These are phyloP conservation scores for Microcebus jonahi DNA, from an alignment of 2,113 vertebrate genomes.

Conservation along the genomic window DNA sequence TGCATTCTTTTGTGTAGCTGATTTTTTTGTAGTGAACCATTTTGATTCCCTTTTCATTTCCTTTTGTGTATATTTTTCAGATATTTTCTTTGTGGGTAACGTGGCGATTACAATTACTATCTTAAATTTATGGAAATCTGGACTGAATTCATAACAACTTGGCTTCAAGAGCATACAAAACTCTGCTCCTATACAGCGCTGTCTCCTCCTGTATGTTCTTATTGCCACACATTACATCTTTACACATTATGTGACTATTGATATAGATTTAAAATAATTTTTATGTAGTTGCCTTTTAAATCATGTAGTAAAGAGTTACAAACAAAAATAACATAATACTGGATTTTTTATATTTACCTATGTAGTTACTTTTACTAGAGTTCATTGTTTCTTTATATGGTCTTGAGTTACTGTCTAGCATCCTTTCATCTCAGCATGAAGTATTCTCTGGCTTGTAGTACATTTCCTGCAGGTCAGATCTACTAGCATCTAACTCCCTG, in stretches of 20 bases:
- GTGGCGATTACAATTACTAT: neutral
- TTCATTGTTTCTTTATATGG: neutral
- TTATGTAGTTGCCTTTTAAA: neutral
- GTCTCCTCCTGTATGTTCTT: neutral
- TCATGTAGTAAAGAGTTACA: neutral
- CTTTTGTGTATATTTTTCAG: neutral
- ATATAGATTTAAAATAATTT: neutral
- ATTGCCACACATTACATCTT: neutral
- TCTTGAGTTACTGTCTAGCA: neutral
- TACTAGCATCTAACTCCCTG: neutral
- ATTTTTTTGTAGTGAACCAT: neutral
- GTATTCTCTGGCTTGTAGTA: neutral
- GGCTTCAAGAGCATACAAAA: neutral
- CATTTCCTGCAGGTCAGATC: neutral
- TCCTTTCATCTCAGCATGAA: neutral
- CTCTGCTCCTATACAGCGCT: neutral
- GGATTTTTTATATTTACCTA: neutral
- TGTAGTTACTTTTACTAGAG: neutral
- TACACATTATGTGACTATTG: neutral
- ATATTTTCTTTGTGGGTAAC: neutral
- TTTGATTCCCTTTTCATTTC: neutral
- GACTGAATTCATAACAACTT: neutral
- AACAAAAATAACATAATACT: neutral
- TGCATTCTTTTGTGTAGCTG: neutral
- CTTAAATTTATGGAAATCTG: neutral